phyloP scores from a whole-genome alignment of 2,113 vertebrate species.

The Anoura caudifer region DNA sequence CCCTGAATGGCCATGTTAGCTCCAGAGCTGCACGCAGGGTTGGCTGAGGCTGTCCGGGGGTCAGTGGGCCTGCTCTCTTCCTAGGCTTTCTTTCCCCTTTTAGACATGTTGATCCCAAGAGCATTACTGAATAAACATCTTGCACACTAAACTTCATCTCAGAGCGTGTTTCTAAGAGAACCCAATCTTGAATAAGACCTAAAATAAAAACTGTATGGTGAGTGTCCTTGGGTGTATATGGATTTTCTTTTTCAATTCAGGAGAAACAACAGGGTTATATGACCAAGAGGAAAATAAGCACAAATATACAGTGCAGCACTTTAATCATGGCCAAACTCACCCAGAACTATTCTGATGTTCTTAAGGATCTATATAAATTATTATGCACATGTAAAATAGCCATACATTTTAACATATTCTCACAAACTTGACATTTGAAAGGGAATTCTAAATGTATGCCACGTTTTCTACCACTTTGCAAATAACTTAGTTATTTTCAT shows the following conservation, averaged over 20 bases:
- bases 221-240: not conserved
- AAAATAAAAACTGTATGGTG: not conserved
- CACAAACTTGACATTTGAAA: not conserved
- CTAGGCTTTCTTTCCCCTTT: not conserved
- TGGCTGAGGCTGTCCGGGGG: not conserved
- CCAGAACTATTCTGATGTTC: not conserved
- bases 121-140: not conserved
- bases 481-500: not conserved
- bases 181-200: not conserved
- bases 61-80: not conserved
- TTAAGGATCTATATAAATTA: not conserved
- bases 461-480: not conserved
- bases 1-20: not conserved
- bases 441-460: not conserved
- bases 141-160: not conserved
- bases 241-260: not conserved
- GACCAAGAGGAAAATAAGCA: not conserved
- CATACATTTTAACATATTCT: not conserved
- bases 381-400: not conserved
- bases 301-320: not conserved
- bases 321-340: not conserved
- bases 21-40: not conserved
- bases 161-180: not conserved
- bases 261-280: not conserved
- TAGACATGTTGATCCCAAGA: not conserved